Evolutionary conservation across 2,797 vertebrate genomes (phyloP), one percentile per base, ranked within the genome.

Genomic region (Forpus xanthops): DNA sequence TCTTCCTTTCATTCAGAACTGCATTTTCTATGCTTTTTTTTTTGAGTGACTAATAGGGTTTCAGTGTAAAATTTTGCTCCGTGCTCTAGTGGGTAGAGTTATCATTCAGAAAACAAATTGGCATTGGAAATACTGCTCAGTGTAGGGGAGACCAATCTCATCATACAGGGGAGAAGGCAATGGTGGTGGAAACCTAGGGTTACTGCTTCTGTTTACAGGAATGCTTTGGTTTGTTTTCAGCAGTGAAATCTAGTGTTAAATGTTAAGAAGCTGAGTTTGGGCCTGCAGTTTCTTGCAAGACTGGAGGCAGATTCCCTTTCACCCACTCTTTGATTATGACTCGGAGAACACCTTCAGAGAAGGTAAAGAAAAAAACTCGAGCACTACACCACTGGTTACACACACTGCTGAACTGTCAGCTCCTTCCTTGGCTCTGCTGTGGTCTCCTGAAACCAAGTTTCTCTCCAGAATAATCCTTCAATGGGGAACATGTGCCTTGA

Each of bases 401-500:
- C 5, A 4, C 14, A 49, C 14, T 0, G 2, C 9, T 75, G 77
- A 74, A 21, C 13, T 20, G 9, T 60, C 60, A 91, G 3, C 6
- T 79, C 8, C 8, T 21, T 85, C n/a, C 9, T 12, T 70, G n/a
- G 6, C 15, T 77, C n/a, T 89, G 8, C n/a, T 30, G 6, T 8
- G 1, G 14, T 66, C 11, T 31, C 8, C 31, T 65, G 47, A 72
- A 83, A 52, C 4, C 19, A 60, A 5, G 7, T 52, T 85, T 75
- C 4, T 56, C 20, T 87, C 33, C 45, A 58, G 42, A 79, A 73
- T 25, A 9, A 73, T 9, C 4, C n/a, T 62, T 56, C 50, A 49
- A 0, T 0, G 1, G 15, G 10, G 23, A 75, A 2, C 30, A 33
- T 5, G 24, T 44, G 18, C 18, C 56, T 30, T 75, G 56, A 65